These are phyloP conservation scores for Germaria angustata DNA, from an alignment of 2,888 invertebrate species.

Conservation along the genomic window DNA sequence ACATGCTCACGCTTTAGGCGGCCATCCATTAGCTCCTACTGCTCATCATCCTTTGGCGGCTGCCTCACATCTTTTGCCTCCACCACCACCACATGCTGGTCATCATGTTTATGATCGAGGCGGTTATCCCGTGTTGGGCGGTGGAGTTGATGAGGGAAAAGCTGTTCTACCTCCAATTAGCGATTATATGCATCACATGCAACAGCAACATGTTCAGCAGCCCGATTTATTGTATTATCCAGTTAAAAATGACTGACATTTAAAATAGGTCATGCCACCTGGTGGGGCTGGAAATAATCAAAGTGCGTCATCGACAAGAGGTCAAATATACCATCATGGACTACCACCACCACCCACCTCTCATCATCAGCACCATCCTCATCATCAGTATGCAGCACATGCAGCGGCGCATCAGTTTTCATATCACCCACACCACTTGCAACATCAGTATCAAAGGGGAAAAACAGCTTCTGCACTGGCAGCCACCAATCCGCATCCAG, in stretches of 20 bases:
- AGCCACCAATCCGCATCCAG: slow-evolving; percentile 49
- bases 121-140: slow-evolving; percentile 73
- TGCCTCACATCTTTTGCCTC: slow-evolving; percentile 73
- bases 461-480: slow-evolving; percentile 34
- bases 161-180: slow-evolving; percentile 78
- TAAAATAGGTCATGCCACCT: slow-evolving; percentile 73
- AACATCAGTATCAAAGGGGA: slow-evolving; percentile 69
- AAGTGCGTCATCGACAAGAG: slow-evolving; percentile 52
- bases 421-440: slow-evolving; percentile 68
- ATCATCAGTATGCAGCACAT: slow-evolving; percentile 69
- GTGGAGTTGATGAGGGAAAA: slow-evolving; percentile 74
- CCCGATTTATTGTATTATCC: slow-evolving; percentile 79
- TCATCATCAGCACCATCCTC: slow-evolving; percentile 69
- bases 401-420: slow-evolving; percentile 71
- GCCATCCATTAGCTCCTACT: slow-evolving; percentile 72
- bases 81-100: slow-evolving; percentile 73
- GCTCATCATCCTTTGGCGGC: slow-evolving; percentile 72
- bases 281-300: slow-evolving; percentile 63
- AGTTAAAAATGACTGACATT: slow-evolving; percentile 79
- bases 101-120: slow-evolving; percentile 75
- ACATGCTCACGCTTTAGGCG: slow-evolving; percentile 71
- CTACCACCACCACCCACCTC: slow-evolving; percentile 64
- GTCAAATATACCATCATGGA: slow-evolving; percentile 65
- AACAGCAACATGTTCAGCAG: slow-evolving; percentile 74
- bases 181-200: slow-evolving; percentile 79